Base-by-base conservation (phyloP, 2,113 vertebrate genomes). In the Erythrolamprus reginae region DNA sequence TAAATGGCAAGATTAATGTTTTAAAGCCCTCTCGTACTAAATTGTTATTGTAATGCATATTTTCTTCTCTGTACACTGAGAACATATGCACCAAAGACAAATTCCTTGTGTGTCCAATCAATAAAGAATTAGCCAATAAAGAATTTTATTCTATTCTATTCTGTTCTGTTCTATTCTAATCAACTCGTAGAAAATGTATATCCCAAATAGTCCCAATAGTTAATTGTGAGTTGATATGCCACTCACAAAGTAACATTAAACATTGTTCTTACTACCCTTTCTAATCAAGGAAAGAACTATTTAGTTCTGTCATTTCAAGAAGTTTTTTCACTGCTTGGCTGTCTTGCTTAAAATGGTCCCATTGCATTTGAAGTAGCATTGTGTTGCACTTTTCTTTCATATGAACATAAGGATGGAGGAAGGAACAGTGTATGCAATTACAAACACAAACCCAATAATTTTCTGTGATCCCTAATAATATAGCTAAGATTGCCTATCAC, bases 181-280 rank as follows among this genome's bases (percentile, higher is more conserved):
- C 58, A n/a, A 65, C 58, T n/a, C 58, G n/a, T n/a, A 65, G 28
- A 65, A 65, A 65, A 65, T 65, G n/a, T 65, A 65, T 65, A 65
- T 65, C 28, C 58, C 58, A 65, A n/a, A 65, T n/a, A n/a, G 12
- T 65, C 58, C 58, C 28, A 65, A n/a, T 10, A n/a, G 58, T 61
- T 61, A 13, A 61, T 61, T 61, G 58, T 61, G 26, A 61, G 26
- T 65, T 65, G 58, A 65, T 65, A n/a, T 65, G 28, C 94, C 89
- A 89, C 92, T 90, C 87, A 92, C 90, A 86, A 33, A 93, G 89
- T 93, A 21, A 55, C 92, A 92, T 33, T 93, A 93, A 95, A 94
- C 86, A 87, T 93, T 53, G 84, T n/a, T 89, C 50, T 15, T 21
- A 53, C 88, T 87, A 58, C 87, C 84, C 53, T 93, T 53, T 93